Percentiles rank a stretch among this genome's conserved stretches.
phyloP scores from a whole-genome alignment of 2,113 vertebrate species.

The Misgurnus mizolepis region DNA sequence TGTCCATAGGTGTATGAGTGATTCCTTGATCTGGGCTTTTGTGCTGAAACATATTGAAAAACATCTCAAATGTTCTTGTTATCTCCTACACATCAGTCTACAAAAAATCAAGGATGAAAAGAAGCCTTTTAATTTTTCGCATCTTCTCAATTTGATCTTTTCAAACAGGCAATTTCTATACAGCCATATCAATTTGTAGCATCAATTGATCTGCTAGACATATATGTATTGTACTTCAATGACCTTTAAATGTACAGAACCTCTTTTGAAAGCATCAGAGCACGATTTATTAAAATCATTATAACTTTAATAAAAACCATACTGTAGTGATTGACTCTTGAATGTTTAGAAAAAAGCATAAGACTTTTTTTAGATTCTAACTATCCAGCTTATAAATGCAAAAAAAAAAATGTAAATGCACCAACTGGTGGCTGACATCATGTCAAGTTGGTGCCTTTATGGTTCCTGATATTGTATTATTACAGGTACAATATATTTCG shows the following conservation, averaged over 20 bases:
- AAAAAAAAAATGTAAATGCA: not conserved
- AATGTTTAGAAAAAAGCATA: not conserved
- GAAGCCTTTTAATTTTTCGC: constrained; percentile 15
- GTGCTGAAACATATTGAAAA: constrained; percentile 6
- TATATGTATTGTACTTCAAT: constrained; percentile 1
- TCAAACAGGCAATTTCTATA: constrained; percentile 1
- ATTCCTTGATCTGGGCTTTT: constrained; percentile 19
- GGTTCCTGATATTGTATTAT: not conserved
- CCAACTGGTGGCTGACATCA: not conserved
- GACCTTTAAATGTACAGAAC: constrained; percentile 35
- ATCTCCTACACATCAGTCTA: constrained; percentile 20
- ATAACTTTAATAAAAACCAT: constrained; percentile 4
- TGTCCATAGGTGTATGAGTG: not conserved
- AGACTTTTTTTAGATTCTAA: not conserved
- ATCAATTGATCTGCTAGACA: constrained; percentile 25
- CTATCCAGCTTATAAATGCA: not conserved
- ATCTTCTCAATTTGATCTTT: constrained; percentile 10
- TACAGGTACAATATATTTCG: not conserved
- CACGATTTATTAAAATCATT: constrained; percentile 30
- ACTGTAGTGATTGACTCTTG: not conserved
- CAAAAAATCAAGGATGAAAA: constrained; percentile 30
- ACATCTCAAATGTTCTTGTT: constrained; percentile 15
- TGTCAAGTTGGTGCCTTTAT: not conserved
- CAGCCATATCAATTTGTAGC: constrained; percentile 9
- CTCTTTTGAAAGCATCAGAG: constrained; percentile 2